phyloP scores from a whole-genome alignment of 2,797 vertebrate species.

The Pseudochirops cupreus region DNA sequence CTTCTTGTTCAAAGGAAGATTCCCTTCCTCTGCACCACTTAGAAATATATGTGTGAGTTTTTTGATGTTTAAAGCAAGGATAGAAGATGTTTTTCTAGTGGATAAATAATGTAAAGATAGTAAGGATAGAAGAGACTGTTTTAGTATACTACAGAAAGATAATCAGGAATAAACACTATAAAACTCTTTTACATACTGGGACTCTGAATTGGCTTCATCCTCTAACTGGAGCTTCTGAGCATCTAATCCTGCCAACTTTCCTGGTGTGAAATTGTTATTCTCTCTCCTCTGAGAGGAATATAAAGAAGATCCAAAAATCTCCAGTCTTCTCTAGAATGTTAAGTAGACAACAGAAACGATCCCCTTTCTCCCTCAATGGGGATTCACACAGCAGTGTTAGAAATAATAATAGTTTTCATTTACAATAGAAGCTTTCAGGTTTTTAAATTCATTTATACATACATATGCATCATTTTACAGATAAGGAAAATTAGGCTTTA shows the following conservation, averaged over 20 bases:
- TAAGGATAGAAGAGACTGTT: background rate
- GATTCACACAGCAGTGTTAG: background rate
- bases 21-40: background rate
- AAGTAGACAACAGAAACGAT: background rate
- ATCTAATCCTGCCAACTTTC: background rate
- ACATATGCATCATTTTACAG: background rate
- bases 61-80: background rate
- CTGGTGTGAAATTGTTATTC: background rate
- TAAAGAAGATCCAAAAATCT: background rate
- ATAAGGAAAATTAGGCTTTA: background rate
- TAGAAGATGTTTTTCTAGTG: background rate
- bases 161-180: background rate
- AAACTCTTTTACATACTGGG: background rate
- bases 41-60: background rate
- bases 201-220: background rate
- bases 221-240: background rate
- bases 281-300: background rate
- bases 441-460: background rate
- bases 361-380: background rate
- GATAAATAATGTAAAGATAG: background rate
- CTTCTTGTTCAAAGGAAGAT: background rate
- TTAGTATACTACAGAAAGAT: background rate
- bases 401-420: background rate
- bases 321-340: background rate
- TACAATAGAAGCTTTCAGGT: background rate